Evolutionary conservation across 2,797 vertebrate genomes (phyloP), one percentile per base, ranked within the genome.

Genomic region (Micromesistius poutassou): DNA sequence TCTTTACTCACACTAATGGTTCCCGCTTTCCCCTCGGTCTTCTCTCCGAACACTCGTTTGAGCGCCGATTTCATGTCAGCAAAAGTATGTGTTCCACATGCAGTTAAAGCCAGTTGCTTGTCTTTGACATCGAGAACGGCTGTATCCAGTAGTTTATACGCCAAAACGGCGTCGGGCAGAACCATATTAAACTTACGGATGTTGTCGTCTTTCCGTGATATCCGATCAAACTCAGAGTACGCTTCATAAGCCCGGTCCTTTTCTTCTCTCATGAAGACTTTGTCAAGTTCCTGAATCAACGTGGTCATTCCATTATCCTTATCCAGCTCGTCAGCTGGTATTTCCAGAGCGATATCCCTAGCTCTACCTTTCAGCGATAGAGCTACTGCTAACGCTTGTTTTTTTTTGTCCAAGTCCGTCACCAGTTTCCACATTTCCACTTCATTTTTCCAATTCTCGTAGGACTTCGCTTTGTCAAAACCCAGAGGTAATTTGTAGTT

Each of bases 371-470:
- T 78, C 28, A 81, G 79, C 28, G 30, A 83, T n/a, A 79, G 38
- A 0, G 75, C 66, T 4, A 83, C 83, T 0, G 80, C 79, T n/a
- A 83, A 62, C 0, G 80, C 70, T 7, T 85, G 80, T 50, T 83
- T 83, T 22, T 80, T 84, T 5, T 77, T 76, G 0, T 76, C 50
- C 36, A 84, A 10, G 40, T 84, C 62, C 0, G 78, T 83, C 25
- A n/a, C n/a, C n/a, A n/a, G n/a, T n/a, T n/a, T n/a, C n/a, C n/a
- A n/a, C n/a, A n/a, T 84, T 80, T 82, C 62, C 1, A 85, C 5
- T 31, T 79, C 7, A 78, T 84, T 84, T 78, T 81, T 80, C 74
- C 79, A 85, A 7, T 42, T 80, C 74, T 80, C 35, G 7, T 68
- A 79, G 0, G 74, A 79, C 28, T 62, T 84, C 31, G 40, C 82